Conservation (phyloP, 2,113 vertebrate genomes). For the Patagioenas fasciata region DNA sequence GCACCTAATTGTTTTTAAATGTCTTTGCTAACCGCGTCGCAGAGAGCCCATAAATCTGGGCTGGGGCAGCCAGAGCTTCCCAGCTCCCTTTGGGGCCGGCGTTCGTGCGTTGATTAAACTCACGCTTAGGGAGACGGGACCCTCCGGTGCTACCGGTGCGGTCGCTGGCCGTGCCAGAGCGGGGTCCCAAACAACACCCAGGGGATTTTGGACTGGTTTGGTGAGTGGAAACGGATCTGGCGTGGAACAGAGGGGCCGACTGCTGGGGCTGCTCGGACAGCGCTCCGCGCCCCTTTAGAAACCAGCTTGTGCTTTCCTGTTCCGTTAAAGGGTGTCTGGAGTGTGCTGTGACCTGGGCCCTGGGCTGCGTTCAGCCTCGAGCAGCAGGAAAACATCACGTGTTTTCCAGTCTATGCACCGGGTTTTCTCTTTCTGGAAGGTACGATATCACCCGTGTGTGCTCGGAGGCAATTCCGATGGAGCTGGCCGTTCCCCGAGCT, state of each 20-base stretch:
- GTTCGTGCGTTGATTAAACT: slow-evolving; percentile 72
- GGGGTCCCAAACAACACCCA: background rate
- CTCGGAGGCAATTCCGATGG: background rate
- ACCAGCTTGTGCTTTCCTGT: background rate
- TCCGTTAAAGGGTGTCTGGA: background rate
- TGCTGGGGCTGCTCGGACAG: background rate
- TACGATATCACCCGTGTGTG: background rate
- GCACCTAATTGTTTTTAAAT: slow-evolving; percentile 75
- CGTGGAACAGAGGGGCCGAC: accelerated
- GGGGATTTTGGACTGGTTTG: background rate
- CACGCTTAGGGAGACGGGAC: slow-evolving; percentile 18
- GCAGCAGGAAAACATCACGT: background rate
- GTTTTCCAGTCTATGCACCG: background rate
- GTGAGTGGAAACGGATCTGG: accelerated
- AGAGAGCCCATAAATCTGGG: slow-evolving; percentile 64
- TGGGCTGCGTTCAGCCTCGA: background rate
- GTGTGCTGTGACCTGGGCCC: background rate
- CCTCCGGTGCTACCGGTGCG: background rate
- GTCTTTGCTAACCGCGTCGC: slow-evolving; percentile 66
- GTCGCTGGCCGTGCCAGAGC: accelerated
- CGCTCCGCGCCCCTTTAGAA: background rate
- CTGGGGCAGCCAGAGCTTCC: slow-evolving; percentile 47
- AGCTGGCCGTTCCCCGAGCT: background rate
- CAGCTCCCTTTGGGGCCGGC: slow-evolving; percentile 12
- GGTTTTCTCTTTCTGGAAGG: background rate